Conservation (phyloP, 2,113 vertebrate genomes). For the Platichthys flesus region DNA sequence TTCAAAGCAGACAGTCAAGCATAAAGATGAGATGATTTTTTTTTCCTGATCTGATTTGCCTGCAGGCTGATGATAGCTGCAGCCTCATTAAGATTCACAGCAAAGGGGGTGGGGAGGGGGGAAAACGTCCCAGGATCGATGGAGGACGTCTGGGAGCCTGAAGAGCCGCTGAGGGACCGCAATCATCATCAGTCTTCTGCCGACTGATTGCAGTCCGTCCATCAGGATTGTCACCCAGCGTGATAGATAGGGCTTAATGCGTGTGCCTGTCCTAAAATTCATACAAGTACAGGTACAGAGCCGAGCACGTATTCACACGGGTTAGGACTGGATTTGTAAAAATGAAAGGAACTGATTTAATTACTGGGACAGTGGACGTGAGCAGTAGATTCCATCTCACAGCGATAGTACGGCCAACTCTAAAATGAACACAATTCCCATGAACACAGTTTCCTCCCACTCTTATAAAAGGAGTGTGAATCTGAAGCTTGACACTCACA, state of each 20-base stretch:
- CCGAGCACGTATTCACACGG: not conserved
- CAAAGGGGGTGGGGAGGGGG: not conserved
- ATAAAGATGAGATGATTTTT: not conserved
- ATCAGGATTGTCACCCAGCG: not conserved
- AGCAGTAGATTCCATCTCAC: conserved; percentile 6
- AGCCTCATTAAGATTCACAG: conserved; percentile 27
- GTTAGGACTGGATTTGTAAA: not conserved
- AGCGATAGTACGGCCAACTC: conserved; percentile 1
- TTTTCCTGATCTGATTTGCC: not conserved
- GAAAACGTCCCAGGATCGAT: conserved; percentile 10
- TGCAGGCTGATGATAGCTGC: not conserved
- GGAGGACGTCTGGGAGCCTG: conserved; percentile 19
- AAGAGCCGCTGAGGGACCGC: conserved; percentile 7
- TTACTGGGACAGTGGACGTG: conserved; percentile 9
- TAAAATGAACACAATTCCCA: conserved; percentile 25
- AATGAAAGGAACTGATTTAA: conserved; percentile 20
- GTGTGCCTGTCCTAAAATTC: not conserved
- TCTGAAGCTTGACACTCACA: conserved; percentile 19
- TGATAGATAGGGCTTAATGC: no score
- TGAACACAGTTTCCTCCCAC: conserved; percentile 21
- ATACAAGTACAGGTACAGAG: not conserved
- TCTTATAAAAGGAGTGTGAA: conserved; percentile 4
- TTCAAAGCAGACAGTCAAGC: not conserved
- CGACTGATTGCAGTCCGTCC: not conserved
- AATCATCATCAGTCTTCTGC: conserved; percentile 32